Conservation (phyloP, 2,888 invertebrate genomes). For the Onthophagus sagittarius region DNA sequence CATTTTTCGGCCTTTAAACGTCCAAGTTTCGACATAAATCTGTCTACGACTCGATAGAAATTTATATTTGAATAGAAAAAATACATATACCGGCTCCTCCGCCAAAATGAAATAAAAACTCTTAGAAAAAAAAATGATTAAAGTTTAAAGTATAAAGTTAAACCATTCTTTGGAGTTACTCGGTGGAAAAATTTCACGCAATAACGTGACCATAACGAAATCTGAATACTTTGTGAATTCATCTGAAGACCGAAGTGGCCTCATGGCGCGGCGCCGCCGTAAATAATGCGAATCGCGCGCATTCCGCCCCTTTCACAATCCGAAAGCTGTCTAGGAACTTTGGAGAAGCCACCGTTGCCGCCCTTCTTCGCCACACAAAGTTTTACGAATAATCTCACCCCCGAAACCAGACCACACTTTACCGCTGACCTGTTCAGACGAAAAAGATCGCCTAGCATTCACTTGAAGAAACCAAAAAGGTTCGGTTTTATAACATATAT, state of each 20-base stretch:
- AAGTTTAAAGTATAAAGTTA: too few relatives aligned
- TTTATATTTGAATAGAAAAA: neutral
- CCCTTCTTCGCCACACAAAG: neutral
- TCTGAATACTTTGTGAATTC: neutral
- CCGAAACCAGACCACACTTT: neutral
- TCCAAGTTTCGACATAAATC: neutral
- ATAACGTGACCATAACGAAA: neutral
- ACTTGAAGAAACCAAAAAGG: neutral
- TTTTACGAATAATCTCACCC: neutral
- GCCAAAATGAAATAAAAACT: neutral
- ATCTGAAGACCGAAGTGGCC: neutral
- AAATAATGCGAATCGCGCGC: neutral
- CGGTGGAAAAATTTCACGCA: neutral
- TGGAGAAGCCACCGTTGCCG: neutral
- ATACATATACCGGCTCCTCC: neutral
- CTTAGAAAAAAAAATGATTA: too few relatives aligned
- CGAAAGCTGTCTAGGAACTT: neutral
- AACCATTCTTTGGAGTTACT: neutral
- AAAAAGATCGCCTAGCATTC: neutral
- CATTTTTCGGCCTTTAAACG: conserved; percentile 1
- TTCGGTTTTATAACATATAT: too few relatives aligned
- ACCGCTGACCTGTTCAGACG: neutral
- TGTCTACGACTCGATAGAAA: neutral
- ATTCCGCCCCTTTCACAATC: neutral
- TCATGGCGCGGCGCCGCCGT: neutral